phyloP scores from a whole-genome alignment of 2,113 vertebrate genomes.

The Myxocyprinus asiaticus region DNA sequence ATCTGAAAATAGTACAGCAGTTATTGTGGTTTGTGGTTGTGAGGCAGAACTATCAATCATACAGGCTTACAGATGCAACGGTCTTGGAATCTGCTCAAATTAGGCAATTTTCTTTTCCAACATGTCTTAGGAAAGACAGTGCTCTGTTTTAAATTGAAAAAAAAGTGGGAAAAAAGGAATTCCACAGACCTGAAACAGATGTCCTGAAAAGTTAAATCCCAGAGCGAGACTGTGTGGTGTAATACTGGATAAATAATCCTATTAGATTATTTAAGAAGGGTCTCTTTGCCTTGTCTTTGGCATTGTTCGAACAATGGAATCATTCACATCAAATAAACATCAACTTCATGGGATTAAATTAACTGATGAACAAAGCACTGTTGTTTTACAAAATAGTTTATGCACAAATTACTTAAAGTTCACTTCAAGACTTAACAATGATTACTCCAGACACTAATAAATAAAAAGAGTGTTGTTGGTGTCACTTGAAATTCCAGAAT shows the following conservation, averaged over 20 bases:
- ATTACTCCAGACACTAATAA: not conserved
- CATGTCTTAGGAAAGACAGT: conserved; percentile 24
- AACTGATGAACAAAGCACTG: not conserved
- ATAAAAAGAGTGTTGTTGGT: not conserved
- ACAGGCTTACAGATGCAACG: conserved; percentile 12
- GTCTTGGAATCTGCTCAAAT: conserved; percentile 40
- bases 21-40: conserved; percentile 24
- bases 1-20: conserved; percentile 24
- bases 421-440: not conserved
- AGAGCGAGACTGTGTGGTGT: conserved; percentile 34
- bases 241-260: conserved; percentile 59
- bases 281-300: conserved; percentile 47
- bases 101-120: conserved; percentile 29
- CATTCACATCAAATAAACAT: conserved; percentile 44
- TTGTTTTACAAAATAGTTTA: not conserved
- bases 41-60: conserved; percentile 35
- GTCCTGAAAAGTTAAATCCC: conserved; percentile 49
- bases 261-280: conserved; percentile 41
- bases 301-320: conserved; percentile 31
- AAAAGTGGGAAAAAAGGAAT: conserved; percentile 23
- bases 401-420: not conserved
- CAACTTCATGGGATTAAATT: conserved; percentile 49
- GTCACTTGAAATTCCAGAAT: too few species aligned
- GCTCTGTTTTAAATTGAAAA: not conserved
- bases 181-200: conserved; percentile 51